A percentile compares a stretch with the other conserved stretches of the same genome.
Conservation (phyloP, 37 sponge, comb jelly and placozoan species). For the Mnemiopsis leidyi region DNA sequence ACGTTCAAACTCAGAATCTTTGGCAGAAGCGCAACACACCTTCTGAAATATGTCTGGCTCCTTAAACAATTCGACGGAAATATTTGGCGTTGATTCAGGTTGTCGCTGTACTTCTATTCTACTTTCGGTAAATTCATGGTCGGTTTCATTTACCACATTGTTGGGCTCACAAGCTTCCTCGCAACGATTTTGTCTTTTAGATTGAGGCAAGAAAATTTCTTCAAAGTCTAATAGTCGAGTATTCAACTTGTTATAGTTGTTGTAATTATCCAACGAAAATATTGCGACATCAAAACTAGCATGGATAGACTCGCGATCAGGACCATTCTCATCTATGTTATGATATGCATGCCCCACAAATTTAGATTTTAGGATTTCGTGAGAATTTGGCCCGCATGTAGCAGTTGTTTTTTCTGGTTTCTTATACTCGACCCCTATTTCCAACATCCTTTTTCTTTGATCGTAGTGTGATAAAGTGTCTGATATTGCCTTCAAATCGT, state of each 20-base stretch:
- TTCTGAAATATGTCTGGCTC: not conserved
- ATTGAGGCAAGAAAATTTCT: not conserved
- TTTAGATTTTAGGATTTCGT: not conserved
- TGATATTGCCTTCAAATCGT: not conserved
- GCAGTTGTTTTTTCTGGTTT: not conserved
- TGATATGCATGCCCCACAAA: constrained; percentile 27
- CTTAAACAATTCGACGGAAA: not conserved
- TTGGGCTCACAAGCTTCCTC: not conserved
- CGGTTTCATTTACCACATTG: not conserved
- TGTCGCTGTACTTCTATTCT: not conserved
- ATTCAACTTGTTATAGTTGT: not conserved
- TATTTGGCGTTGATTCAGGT: not conserved
- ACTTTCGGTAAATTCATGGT: not conserved
- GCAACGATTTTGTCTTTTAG: not conserved
- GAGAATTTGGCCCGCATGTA: too few relatives aligned
- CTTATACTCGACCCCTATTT: not conserved
- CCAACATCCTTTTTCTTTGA: not conserved
- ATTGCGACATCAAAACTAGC: not conserved
- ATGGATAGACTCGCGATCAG: not conserved
- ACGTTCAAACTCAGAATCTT: too few relatives aligned
- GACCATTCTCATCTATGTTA: not conserved
- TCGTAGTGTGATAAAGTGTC: not conserved
- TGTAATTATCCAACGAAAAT: not conserved
- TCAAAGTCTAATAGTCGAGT: not conserved
- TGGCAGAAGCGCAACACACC: not conserved